Base-by-base conservation (phyloP, 2,797 vertebrate species). In the Danio kyathit region DNA sequence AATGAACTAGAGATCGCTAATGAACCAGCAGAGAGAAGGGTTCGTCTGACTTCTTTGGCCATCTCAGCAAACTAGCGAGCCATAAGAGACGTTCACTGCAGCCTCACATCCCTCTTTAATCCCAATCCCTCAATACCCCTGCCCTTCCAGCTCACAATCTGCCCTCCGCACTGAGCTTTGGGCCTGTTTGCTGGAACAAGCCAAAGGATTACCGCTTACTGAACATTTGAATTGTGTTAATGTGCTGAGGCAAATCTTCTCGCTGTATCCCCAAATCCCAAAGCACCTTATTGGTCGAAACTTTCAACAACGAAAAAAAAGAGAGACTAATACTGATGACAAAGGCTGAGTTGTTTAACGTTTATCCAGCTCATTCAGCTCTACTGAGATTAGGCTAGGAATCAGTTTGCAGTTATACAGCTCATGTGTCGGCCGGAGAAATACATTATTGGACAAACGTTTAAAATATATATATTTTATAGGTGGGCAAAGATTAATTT, bases 31-130 rank as follows among this genome's bases (percentile, higher is more conserved):
- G 64, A 60, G 10, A 29, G 59, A 48, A 16, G 54, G 54, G 61
- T 80, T 72, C 57, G 74, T 73, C 49, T 80, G 84, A 80, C 72
- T 38, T 52, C 46, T 79, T 71, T 74, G 76, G 64, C 71, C 66
- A 65, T 83, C 63, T 79, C 51, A 66, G 60, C 59, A 51, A 76
- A 66, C 67, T 54, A 56, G 54, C 40, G 76, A 52, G 9, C 40
- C 54, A 5, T 51, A 46, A 75, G 21, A 63, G 67, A 63, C 9
- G 17, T 73, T 80, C 60, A 51, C 57, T 72, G 17, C 70, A 61
- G 49, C 44, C 56, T 81, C 54, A 41, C 59, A 65, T 57, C 48
- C 29, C 77, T 8, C 17, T 66, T 65, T 73, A 64, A 72, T 44
- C 76, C 67, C 54, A 69, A 74, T 64, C 56, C 65, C 71, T 70